phyloP scores from a whole-genome alignment of 2,113 vertebrate genomes.

The Oryzias curvinotus region DNA sequence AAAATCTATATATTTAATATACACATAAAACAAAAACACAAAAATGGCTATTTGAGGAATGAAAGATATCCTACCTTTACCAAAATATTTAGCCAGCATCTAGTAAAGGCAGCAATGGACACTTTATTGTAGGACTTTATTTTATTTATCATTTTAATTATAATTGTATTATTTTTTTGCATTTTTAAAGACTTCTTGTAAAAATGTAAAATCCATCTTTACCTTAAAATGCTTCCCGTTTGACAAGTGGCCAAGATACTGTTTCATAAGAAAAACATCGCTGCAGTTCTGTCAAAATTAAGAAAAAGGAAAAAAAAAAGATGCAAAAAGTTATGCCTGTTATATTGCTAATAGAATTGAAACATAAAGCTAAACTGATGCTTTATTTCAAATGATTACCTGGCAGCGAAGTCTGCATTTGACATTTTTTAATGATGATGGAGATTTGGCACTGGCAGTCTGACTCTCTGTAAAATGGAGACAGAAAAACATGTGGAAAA shows the following conservation, averaged over 20 bases:
- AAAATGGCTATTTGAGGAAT: neutral
- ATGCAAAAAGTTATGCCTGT: neutral
- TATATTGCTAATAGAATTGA: neutral
- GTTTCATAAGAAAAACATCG: rapidly evolving
- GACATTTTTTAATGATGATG: no score
- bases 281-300: conserved; percentile 27
- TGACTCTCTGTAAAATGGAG: neutral
- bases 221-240: neutral
- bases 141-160: no score
- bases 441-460: rapidly evolving
- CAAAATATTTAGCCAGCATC: conserved; percentile 8
- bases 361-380: neutral
- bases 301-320: neutral
- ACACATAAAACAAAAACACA: neutral
- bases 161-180: neutral
- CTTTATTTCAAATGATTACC: neutral
- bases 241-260: conserved; percentile 9
- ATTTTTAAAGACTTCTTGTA: neutral
- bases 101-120: conserved; percentile 1
- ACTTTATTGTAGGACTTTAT: neutral
- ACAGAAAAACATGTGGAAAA: neutral
- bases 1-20: no score
- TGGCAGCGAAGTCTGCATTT: neutral
- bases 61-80: conserved; percentile 2
- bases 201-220: neutral